Evolutionary conservation across 1,140 invertebrate species (phyloP), one percentile per base, ranked within the genome.

Genomic region (Drosophila mayri): DNA sequence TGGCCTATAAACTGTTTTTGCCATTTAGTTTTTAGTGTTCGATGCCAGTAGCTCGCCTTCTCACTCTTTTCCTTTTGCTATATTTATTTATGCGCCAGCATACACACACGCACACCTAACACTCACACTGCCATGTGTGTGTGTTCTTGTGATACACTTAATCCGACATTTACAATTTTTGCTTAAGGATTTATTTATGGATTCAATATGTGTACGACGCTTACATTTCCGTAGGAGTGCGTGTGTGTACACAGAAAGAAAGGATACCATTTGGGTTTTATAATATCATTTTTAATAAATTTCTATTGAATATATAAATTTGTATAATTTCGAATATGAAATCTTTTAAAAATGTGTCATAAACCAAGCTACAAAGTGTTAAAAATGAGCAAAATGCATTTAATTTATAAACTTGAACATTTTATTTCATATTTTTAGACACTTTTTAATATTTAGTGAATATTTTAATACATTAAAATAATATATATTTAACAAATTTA

Each of bases 101-200:
- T 60, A 62, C 43, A 22, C 20, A 46, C 43, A 5, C 55, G 58
- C 22, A 46, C 38, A 55, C 35, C 47, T 32, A 16, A 18, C 16
- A 37, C 50, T 52, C 66, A 65, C 41, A 62, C 30, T 63, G 59
- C 41, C 18, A 28, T 49, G 30, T 32, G 44, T 55, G 70, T 57
- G 73, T 63, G 59, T 68, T 63, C 60, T 70, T 62, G 79, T 79
- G 84, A 88, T 90, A 90, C 85, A 85, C 78, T 90, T 90, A 90
- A 90, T 90, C 85, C 76, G 85, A 90, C 85, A 90, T 90, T 90
- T 90, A 90, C 85, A 90, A 90, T 90, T 90, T 90, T 85, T 90
- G 85, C 85, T 90, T 85, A 85, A 90, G 74, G 85, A 90, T 90
- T 90, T 90, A 90, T 90, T 90, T 90, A 90, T 90, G 85, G 81